Evolutionary conservation across 2,113 vertebrate species (phyloP).

Genomic region (Campylomormyrus numenius): DNA sequence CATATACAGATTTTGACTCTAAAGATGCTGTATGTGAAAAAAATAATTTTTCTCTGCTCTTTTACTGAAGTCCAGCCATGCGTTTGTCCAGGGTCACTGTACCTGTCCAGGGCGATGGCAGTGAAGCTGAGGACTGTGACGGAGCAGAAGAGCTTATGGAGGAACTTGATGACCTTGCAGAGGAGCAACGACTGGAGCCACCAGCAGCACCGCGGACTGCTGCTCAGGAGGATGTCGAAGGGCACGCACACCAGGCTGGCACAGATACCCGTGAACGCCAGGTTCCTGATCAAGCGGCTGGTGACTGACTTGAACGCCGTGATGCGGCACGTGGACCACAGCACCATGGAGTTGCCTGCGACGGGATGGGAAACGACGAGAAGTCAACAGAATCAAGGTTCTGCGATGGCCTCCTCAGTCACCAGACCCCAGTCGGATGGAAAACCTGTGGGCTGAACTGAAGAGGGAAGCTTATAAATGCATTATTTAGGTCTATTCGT

Average conservation of each 20-base stretch:
- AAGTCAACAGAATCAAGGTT: not conserved
- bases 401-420: not conserved
- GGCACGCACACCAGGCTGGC: constrained; percentile 87
- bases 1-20: not conserved
- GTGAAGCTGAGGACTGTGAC: constrained; percentile 90
- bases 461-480: not conserved
- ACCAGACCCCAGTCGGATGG: not conserved
- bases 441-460: not conserved
- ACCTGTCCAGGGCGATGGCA: constrained; percentile 70
- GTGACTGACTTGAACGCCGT: constrained; percentile 89
- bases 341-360: constrained; percentile 79
- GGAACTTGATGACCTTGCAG: constrained; percentile 88
- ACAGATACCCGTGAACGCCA: constrained; percentile 90
- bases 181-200: constrained; percentile 82
- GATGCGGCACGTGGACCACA: constrained; percentile 93
- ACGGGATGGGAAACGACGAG: not conserved
- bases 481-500: no score
- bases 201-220: constrained; percentile 87
- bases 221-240: constrained; percentile 85
- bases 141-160: constrained; percentile 94
- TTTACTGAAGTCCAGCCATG: not conserved
- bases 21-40: not conserved
- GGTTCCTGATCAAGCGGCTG: constrained; percentile 87
- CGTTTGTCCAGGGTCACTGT: not conserved
- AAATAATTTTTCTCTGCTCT: not conserved